Conservation (phyloP, 2,113 vertebrate genomes). For the Ibidorhyncha struthersii region DNA sequence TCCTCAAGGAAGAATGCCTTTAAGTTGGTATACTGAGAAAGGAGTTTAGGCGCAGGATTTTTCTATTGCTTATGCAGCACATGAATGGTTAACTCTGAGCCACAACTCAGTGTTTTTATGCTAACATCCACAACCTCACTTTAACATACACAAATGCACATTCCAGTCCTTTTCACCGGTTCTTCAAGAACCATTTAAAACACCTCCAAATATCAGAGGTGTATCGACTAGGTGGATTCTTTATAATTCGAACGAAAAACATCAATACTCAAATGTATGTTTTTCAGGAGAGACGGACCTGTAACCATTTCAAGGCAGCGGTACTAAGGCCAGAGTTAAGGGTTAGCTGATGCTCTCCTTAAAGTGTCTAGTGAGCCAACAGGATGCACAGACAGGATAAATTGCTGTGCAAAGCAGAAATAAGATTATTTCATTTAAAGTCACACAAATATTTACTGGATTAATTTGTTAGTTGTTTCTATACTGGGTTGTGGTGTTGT, state of each 20-base stretch:
- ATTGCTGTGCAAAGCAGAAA: neutral
- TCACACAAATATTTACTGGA: neutral
- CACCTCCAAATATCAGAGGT: neutral
- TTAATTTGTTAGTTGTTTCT: neutral
- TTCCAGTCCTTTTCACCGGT: neutral
- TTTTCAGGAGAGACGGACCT: neutral
- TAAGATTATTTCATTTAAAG: neutral
- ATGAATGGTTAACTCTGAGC: neutral
- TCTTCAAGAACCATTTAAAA: neutral
- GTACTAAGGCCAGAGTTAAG: neutral
- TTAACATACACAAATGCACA: neutral
- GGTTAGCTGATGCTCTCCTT: neutral
- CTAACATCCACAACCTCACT: neutral
- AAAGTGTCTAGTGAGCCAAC: neutral
- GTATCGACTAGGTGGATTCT: neutral
- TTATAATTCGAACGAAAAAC: neutral
- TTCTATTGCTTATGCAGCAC: neutral
- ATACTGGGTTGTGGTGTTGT: neutral
- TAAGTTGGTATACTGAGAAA: neutral
- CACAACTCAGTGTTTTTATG: neutral
- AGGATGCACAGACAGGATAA: neutral
- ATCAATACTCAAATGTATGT: neutral
- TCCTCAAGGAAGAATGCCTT: neutral
- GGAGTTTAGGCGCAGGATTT: neutral
- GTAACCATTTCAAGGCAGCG: neutral